A percentile compares a stretch with the other conserved stretches of the same genome.
Evolutionary conservation across 2,888 invertebrate genomes (phyloP).

Genomic region (Archaeoteleia sp.): DNA sequence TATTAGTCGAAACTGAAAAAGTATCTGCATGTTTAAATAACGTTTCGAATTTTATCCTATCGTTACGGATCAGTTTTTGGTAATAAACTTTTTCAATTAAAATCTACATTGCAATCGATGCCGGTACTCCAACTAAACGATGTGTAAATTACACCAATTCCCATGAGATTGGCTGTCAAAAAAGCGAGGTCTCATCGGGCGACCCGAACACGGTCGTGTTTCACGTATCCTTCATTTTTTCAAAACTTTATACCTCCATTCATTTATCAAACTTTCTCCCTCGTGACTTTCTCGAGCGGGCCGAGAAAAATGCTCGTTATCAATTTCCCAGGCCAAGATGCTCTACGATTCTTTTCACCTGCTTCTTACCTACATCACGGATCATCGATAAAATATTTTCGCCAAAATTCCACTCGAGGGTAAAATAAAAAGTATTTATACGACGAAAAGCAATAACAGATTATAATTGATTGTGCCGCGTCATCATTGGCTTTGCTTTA

Average conservation of each 20-base stretch:
- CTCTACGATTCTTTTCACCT: constrained; percentile 57
- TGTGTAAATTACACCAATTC: constrained; percentile 12
- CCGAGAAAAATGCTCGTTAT: constrained; percentile 44
- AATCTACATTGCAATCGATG: not conserved
- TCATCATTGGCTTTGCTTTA: too few species aligned
- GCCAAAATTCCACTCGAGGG: not conserved
- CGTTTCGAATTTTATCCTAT: too few species aligned
- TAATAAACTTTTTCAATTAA: too few species aligned
- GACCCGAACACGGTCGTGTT: constrained; percentile 24
- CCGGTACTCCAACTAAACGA: not conserved
- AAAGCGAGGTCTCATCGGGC: constrained; percentile 34
- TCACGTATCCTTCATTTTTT: constrained; percentile 31
- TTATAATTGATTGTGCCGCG: constrained; percentile 2
- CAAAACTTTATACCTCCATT: constrained; percentile 29
- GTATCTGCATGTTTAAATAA: too few species aligned
- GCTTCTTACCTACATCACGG: constrained; percentile 60
- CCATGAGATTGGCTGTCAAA: constrained; percentile 24
- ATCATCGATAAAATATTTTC: constrained; percentile 20
- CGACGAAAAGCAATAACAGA: constrained; percentile 9
- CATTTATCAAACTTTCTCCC: constrained; percentile 42
- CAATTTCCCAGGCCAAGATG: constrained; percentile 27
- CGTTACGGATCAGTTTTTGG: too few species aligned
- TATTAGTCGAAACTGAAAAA: too few species aligned
- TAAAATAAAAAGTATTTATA: not conserved
- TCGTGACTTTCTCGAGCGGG: constrained; percentile 22